Evolutionary conservation across 37 sponge, comb jelly and placozoan genomes (phyloP).

Genomic region (Dysidea cf. avara): DNA sequence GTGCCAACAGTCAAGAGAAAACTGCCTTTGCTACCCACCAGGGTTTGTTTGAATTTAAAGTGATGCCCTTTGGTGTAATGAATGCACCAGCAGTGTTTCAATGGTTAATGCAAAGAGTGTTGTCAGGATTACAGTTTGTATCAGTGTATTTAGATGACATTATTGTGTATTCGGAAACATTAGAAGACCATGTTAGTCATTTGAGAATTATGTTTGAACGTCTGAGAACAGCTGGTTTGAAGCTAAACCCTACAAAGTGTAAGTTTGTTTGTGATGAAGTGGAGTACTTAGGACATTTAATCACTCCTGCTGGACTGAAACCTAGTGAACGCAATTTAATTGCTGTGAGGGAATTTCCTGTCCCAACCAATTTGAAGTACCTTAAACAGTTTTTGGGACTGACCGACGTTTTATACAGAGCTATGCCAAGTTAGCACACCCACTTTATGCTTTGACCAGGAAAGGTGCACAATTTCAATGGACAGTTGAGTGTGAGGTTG

Average conservation of each 20-base stretch:
- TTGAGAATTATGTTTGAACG: constrained; percentile 5
- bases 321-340: constrained; percentile 12
- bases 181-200: constrained; percentile 15
- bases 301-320: constrained; percentile 19
- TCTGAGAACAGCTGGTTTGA: too few relatives aligned
- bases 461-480: constrained; percentile 13
- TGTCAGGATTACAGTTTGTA: too few relatives aligned
- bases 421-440: constrained; percentile 23
- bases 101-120: constrained; percentile 37
- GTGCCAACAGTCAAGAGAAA: too few relatives aligned
- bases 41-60: too few relatives aligned
- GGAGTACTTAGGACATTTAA: too few relatives aligned
- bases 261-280: too few relatives aligned
- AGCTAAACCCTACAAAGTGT: too few relatives aligned
- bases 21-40: constrained; percentile 54
- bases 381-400: constrained; percentile 33
- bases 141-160: constrained; percentile 59
- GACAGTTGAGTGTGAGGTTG: constrained; percentile 15
- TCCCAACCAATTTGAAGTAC: too few relatives aligned
- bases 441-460: constrained; percentile 9
- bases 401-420: constrained; percentile 33
- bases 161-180: constrained; percentile 16
- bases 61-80: too few relatives aligned
- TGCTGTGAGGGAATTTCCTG: constrained; percentile 18
- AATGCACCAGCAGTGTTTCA: too few relatives aligned